These are phyloP conservation scores for Protobothrops mucrosquamatus DNA, from an alignment of 2,113 vertebrate genomes.

Conservation along the genomic window DNA sequence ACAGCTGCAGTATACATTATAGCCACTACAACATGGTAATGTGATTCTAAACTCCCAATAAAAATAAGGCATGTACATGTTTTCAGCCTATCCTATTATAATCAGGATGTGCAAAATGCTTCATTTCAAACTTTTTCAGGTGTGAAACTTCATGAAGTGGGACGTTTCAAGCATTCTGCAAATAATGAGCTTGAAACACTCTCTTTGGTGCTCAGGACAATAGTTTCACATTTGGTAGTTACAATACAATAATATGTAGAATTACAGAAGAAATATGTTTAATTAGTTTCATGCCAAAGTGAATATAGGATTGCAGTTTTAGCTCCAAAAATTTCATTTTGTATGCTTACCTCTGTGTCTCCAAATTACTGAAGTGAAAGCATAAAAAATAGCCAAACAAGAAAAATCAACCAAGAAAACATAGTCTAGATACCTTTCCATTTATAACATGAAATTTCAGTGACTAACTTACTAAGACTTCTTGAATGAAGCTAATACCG, in stretches of 20 bases:
- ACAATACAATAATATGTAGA: background rate
- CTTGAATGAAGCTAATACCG: background rate
- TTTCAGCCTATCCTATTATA: background rate
- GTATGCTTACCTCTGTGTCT: conserved; percentile 65
- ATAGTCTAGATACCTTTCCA: conserved; percentile 9
- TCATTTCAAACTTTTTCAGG: background rate
- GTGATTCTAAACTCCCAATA: background rate
- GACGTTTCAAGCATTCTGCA: background rate
- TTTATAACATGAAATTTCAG: background rate
- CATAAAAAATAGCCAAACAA: conserved; percentile 44
- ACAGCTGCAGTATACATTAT: background rate
- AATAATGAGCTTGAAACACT: background rate
- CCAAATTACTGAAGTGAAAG: conserved; percentile 69
- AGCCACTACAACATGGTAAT: background rate
- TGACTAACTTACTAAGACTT: background rate
- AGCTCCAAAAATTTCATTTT: background rate
- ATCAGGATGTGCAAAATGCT: background rate
- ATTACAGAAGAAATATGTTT: background rate
- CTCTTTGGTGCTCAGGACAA: background rate
- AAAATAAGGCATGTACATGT: background rate
- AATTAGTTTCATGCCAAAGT: background rate
- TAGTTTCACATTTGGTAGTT: background rate
- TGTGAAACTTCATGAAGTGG: background rate
- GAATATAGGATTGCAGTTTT: background rate
- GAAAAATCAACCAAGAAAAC: conserved; percentile 38